phyloP scores from a whole-genome alignment of 1,140 invertebrate species.

The Ceratina calcarata region DNA sequence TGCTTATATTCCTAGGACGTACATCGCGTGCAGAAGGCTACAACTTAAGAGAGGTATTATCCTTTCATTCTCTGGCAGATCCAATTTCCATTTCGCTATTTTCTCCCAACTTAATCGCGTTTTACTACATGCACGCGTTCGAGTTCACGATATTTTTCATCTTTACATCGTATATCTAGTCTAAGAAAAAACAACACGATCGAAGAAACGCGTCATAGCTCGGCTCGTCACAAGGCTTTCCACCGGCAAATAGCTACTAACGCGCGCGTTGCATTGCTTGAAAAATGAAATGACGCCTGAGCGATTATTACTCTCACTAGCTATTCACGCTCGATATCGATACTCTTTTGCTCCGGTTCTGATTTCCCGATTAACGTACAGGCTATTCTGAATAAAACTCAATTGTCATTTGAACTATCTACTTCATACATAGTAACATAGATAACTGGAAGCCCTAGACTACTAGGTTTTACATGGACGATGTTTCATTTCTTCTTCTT shows the following conservation, averaged over 20 bases:
- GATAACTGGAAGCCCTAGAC: constrained; percentile 81
- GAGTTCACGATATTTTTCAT: too few species aligned
- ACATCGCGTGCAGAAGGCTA: constrained; percentile 15
- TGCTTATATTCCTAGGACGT: not conserved
- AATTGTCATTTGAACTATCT: constrained; percentile 75
- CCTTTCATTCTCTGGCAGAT: not conserved
- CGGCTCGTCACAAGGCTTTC: too few species aligned
- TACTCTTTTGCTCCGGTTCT: not conserved
- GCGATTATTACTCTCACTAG: not conserved
- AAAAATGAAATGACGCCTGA: too few species aligned
- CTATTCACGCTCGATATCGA: not conserved
- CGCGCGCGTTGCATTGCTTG: too few species aligned
- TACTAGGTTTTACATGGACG: constrained; percentile 80
- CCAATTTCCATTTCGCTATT: too few species aligned
- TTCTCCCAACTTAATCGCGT: too few species aligned
- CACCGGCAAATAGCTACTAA: too few species aligned
- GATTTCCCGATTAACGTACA: constrained; percentile 12
- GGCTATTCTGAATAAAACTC: constrained; percentile 73
- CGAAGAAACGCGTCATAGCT: too few species aligned
- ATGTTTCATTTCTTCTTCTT: constrained; percentile 56
- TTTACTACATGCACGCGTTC: too few species aligned
- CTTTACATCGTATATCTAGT: too few species aligned
- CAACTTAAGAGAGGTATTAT: not conserved
- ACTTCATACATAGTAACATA: constrained; percentile 79
- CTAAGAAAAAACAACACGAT: too few species aligned